A percentile compares a stretch with the other conserved stretches of the same genome.
phyloP scores from a whole-genome alignment of 1,140 invertebrate species.

The Bradynema listronoti region DNA sequence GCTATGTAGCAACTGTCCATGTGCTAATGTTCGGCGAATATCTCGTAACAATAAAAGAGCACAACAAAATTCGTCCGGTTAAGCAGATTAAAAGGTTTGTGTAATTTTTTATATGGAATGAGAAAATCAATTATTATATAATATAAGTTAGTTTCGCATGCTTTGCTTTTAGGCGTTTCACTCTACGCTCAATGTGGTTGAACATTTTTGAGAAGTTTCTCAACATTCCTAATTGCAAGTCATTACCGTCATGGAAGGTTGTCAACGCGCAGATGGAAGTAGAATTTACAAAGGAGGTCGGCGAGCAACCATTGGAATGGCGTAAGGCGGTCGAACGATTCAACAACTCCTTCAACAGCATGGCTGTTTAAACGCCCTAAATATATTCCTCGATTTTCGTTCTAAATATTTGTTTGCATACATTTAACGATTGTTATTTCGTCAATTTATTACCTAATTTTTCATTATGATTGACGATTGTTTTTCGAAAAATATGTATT shows the following conservation, averaged over 20 bases:
- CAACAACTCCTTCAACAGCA: slow-evolving; percentile 28
- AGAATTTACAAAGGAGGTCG: slow-evolving; percentile 4
- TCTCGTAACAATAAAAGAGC: slow-evolving; percentile 18
- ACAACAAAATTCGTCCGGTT: slow-evolving; percentile 33
- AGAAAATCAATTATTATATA: slow-evolving; percentile 2
- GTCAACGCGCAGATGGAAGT: slow-evolving; percentile 12
- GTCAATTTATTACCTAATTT: too few species aligned
- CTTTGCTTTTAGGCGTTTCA: slow-evolving; percentile 26
- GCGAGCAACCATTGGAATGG: slow-evolving; percentile 19
- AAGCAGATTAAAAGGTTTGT: slow-evolving; percentile 28
- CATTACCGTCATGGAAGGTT: slow-evolving; percentile 25
- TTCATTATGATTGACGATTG: too few species aligned
- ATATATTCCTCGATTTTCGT: too few species aligned
- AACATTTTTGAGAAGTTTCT: slow-evolving; percentile 40
- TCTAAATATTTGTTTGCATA: too few species aligned
- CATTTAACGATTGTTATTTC: too few species aligned
- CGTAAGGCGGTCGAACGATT: slow-evolving; percentile 28
- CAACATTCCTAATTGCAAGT: slow-evolving; percentile 33
- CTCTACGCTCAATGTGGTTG: slow-evolving; percentile 18
- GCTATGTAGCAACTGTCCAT: slow-evolving; percentile 35
- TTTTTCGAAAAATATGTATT: too few species aligned
- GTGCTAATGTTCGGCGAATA: slow-evolving; percentile 32
- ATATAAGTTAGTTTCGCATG: not conserved
- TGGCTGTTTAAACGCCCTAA: too few species aligned
- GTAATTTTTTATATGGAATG: not conserved